Conservation (phyloP, 2,888 invertebrate genomes). For the Heliconius charithonia region DNA sequence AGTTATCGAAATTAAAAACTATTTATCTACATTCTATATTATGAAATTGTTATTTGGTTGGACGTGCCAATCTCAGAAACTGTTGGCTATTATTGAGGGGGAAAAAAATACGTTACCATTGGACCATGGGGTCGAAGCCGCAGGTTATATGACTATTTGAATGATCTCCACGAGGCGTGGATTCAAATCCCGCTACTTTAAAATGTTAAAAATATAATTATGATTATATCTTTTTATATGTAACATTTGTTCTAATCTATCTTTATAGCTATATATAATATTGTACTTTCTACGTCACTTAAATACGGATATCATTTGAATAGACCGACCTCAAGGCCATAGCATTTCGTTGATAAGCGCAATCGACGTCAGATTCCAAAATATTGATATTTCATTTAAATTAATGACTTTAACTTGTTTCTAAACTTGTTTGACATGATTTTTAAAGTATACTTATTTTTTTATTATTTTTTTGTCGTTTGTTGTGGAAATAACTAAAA, state of each 20-base stretch:
- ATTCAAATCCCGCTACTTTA: neutral
- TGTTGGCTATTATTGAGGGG: too few relatives aligned
- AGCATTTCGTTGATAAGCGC: conserved; percentile 9
- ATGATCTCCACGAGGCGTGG: too few relatives aligned
- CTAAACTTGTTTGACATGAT: neutral
- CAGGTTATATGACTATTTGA: too few relatives aligned
- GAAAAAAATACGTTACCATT: too few relatives aligned
- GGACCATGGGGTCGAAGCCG: too few relatives aligned
- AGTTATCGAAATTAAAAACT: neutral
- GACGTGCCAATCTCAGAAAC: neutral
- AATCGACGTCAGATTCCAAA: conserved; percentile 16
- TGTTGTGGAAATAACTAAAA: neutral
- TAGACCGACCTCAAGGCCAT: conserved; percentile 13
- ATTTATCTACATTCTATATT: neutral
- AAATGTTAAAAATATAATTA: neutral
- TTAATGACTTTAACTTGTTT: conserved; percentile 10
- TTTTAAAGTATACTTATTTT: neutral
- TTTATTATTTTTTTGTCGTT: neutral
- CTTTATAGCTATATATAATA: neutral
- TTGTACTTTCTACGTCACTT: conserved; percentile 22
- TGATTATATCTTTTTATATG: neutral
- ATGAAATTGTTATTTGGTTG: neutral
- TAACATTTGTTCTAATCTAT: neutral
- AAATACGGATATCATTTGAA: conserved; percentile 21
- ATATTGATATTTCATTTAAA: conserved; percentile 12